phyloP scores from a whole-genome alignment of 2,113 vertebrate genomes.

The Mus pahari region DNA sequence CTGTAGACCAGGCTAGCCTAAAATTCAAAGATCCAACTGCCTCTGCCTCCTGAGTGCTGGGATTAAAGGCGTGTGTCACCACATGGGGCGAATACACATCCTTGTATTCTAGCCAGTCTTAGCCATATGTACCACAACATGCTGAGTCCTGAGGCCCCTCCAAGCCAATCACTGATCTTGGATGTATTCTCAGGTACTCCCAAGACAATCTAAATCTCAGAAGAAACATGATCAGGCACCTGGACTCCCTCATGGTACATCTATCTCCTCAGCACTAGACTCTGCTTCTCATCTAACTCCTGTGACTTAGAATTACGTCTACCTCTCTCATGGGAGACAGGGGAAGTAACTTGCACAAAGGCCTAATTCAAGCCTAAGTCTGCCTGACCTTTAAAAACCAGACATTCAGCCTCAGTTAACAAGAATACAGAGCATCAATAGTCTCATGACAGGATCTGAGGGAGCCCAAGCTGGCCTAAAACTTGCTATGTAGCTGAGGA shows the following conservation, averaged over 20 bases:
- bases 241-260: neutral
- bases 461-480: neutral
- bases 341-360: neutral
- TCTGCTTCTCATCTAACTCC: neutral
- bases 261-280: neutral
- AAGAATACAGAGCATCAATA: too few relatives aligned
- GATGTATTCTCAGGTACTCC: neutral
- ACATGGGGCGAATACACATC: neutral
- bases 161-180: neutral
- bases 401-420: neutral
- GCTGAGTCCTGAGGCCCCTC: neutral
- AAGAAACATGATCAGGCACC: neutral
- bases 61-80: neutral
- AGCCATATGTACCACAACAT: neutral
- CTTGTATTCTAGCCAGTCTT: neutral
- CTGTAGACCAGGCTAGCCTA: neutral
- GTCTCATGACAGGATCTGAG: neutral
- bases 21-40: neutral
- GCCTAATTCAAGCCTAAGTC: conserved; percentile 22
- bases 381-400: neutral
- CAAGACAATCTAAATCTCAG: neutral
- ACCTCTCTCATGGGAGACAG: neutral
- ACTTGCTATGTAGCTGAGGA: neutral
- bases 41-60: neutral
- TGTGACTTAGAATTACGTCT: neutral